phyloP scores from a whole-genome alignment of 2,113 vertebrate genomes.

The Callospermophilus lateralis region DNA sequence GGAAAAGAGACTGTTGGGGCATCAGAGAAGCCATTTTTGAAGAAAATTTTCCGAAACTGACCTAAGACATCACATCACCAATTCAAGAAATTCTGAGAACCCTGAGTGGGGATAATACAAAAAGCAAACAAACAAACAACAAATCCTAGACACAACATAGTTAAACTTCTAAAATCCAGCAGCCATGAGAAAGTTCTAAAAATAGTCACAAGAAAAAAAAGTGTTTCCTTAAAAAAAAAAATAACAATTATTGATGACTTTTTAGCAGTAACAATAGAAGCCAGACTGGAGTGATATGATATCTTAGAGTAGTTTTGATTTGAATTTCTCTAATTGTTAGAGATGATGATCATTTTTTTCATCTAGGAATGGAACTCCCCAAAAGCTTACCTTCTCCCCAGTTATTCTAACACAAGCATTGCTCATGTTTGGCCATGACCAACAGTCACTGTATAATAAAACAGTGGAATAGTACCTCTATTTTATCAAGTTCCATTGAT shows the following conservation, averaged over 20 bases:
- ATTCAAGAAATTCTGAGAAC: constrained; percentile 10
- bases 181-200: constrained; percentile 17
- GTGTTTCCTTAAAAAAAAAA: neutral
- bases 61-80: neutral
- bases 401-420: too few species aligned
- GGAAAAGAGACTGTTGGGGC: neutral
- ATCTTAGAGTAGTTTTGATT: too few species aligned
- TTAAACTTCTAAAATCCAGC: constrained; percentile 24
- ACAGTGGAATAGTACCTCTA: neutral
- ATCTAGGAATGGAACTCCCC: too few species aligned
- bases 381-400: too few species aligned
- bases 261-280: neutral
- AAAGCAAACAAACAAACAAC: neutral
- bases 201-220: neutral
- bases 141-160: neutral
- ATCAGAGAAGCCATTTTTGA: neutral
- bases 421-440: too few species aligned
- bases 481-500: neutral
- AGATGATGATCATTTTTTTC: too few species aligned
- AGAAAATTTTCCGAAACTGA: constrained; percentile 22
- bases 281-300: neutral
- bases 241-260: constrained; percentile 41
- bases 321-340: too few species aligned
- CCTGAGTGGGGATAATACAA: neutral
- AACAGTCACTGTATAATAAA: neutral